Percentiles rank a stretch among this genome's conserved stretches.
Evolutionary conservation across 1,140 invertebrate species (phyloP).

Genomic region (Saccostrea cuccullata): DNA sequence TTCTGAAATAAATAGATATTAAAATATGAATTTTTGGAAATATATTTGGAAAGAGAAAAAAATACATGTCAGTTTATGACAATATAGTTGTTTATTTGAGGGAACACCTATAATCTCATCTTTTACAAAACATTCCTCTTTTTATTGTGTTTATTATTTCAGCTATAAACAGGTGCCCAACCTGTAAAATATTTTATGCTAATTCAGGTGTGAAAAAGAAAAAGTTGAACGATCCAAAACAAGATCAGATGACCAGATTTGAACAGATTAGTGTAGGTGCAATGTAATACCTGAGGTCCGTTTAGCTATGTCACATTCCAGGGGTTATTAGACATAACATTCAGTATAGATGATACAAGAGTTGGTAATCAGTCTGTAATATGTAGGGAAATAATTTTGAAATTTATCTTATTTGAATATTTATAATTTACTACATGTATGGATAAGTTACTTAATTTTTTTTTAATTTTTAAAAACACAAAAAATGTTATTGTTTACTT

Average conservation of each 20-base stretch:
- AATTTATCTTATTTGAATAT: too few species aligned
- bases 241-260: constrained; percentile 24
- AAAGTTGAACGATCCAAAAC: not conserved
- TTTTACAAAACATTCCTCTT: not conserved
- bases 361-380: not conserved
- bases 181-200: constrained; percentile 18
- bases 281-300: not conserved
- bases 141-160: constrained; percentile 10
- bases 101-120: not conserved
- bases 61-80: not conserved
- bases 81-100: not conserved
- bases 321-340: not conserved
- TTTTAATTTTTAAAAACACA: too few species aligned
- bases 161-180: not conserved
- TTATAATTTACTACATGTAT: too few species aligned
- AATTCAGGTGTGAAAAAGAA: constrained; percentile 19
- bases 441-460: too few species aligned
- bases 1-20: not conserved
- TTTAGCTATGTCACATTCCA: not conserved
- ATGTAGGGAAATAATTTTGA: too few species aligned
- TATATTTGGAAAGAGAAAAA: too few species aligned
- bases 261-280: constrained; percentile 14
- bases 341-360: not conserved
- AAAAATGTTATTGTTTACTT: too few species aligned
- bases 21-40: not conserved